Conservation (phyloP, 2,797 vertebrate genomes). For the Falco rusticolus region DNA sequence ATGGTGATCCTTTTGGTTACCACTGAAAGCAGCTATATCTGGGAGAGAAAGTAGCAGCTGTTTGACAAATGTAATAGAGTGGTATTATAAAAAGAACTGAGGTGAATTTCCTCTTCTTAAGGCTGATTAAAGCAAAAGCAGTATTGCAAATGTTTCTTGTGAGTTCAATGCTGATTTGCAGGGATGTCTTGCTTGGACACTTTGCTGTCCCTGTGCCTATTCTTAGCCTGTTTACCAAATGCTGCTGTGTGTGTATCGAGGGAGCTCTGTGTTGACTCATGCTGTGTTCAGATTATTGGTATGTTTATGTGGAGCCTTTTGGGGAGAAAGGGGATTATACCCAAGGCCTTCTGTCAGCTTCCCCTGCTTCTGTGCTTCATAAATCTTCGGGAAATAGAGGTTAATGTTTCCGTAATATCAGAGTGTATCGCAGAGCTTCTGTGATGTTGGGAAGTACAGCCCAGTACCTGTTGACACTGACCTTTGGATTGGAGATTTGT, state of each 20-base stretch:
- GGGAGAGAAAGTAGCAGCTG: slow-evolving; percentile 6
- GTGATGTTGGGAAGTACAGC: not conserved
- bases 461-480: not conserved
- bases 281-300: not conserved
- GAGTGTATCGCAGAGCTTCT: not conserved
- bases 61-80: not conserved
- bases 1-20: not conserved
- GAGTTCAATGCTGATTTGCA: not conserved
- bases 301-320: not conserved
- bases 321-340: not conserved
- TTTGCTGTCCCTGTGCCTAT: not conserved
- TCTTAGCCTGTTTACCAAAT: slow-evolving; percentile 23
- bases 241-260: not conserved
- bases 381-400: not conserved
- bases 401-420: not conserved
- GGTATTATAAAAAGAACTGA: not conserved
- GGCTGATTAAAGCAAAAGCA: not conserved
- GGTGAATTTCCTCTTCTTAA: not conserved
- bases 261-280: not conserved
- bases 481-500: not conserved
- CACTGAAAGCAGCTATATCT: not conserved
- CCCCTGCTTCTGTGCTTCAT: not conserved
- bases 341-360: not conserved
- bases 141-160: not conserved
- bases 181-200: not conserved